Conservation (phyloP, 2,888 invertebrate species). For the Adineta ricciae region DNA sequence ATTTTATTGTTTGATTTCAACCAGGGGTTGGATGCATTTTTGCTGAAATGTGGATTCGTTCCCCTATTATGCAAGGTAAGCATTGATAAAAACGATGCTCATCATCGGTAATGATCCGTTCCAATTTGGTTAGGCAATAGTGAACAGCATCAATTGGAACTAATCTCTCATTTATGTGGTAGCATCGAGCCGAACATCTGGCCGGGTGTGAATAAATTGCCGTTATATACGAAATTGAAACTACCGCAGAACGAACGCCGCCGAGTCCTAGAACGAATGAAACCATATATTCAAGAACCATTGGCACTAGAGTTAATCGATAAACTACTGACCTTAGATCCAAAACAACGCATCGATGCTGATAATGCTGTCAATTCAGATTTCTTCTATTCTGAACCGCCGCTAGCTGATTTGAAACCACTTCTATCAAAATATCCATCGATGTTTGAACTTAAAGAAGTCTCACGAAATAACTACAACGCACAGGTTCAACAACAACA, state of each 20-base stretch:
- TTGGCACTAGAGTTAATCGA: constrained; percentile 85
- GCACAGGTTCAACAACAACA: neutral
- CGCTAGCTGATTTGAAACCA: constrained; percentile 58
- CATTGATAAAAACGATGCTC: neutral
- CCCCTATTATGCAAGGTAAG: constrained; percentile 54
- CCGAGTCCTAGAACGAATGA: constrained; percentile 54
- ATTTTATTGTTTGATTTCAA: too few relatives aligned
- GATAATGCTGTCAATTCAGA: constrained; percentile 74
- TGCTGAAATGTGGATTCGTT: constrained; percentile 97
- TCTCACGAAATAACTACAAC: neutral
- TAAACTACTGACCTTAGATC: constrained; percentile 78
- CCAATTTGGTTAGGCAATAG: constrained; percentile 63
- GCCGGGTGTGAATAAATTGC: constrained; percentile 66
- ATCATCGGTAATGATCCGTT: neutral
- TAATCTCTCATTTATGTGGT: constrained; percentile 90
- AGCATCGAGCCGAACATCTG: constrained; percentile 83
- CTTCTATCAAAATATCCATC: neutral
- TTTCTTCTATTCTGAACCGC: constrained; percentile 95
- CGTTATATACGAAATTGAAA: constrained; percentile 62
- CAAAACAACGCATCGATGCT: constrained; percentile 72
- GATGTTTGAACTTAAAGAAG: constrained; percentile 6
- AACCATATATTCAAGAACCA: constrained; percentile 78
- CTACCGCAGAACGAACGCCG: constrained; percentile 45
- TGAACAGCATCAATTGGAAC: constrained; percentile 83
- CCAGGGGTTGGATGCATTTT: constrained; percentile 84